A percentile compares a stretch with the other conserved stretches of the same genome.
phyloP scores from a whole-genome alignment of 2,888 invertebrate species.

The Poecilobothrus nobilitatus region DNA sequence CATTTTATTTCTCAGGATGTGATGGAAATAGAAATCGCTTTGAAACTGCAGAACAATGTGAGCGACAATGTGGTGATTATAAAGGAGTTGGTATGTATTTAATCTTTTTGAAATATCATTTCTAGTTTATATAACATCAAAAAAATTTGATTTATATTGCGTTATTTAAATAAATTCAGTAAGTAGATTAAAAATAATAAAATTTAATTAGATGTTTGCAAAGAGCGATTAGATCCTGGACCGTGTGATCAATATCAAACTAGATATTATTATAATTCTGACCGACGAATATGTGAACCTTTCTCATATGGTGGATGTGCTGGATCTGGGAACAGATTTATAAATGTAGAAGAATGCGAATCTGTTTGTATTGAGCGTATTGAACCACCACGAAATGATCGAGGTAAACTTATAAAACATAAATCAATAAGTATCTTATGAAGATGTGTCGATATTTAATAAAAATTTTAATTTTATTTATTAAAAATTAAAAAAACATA shows the following conservation, averaged over 20 bases:
- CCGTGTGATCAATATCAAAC: conserved; percentile 57
- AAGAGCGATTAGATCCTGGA: conserved; percentile 57
- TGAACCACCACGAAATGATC: conserved; percentile 42
- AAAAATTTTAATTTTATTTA: not conserved
- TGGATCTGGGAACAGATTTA: conserved; percentile 79
- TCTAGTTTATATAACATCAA: not conserved
- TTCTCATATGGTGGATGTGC: conserved; percentile 76
- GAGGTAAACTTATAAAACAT: conserved; percentile 33
- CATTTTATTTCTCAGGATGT: conserved; percentile 64
- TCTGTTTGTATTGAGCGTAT: conserved; percentile 57
- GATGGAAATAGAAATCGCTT: conserved; percentile 67
- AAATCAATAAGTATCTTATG: conserved; percentile 11
- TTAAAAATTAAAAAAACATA: not conserved
- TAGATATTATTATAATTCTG: conserved; percentile 58
- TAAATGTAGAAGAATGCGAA: conserved; percentile 63
- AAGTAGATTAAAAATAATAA: not conserved
- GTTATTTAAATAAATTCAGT: too few relatives aligned
- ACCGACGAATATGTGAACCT: conserved; percentile 53
- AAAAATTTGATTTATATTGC: too few relatives aligned
- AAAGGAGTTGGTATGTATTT: conserved; percentile 54
- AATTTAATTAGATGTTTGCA: conserved; percentile 58
- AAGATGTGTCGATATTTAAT: not conserved
- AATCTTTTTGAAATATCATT: not conserved
- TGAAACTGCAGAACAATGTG: conserved; percentile 65
- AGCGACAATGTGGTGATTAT: conserved; percentile 66